Conservation (phyloP, 2,113 vertebrate species). For the Dicerorhinus sumatrensis region DNA sequence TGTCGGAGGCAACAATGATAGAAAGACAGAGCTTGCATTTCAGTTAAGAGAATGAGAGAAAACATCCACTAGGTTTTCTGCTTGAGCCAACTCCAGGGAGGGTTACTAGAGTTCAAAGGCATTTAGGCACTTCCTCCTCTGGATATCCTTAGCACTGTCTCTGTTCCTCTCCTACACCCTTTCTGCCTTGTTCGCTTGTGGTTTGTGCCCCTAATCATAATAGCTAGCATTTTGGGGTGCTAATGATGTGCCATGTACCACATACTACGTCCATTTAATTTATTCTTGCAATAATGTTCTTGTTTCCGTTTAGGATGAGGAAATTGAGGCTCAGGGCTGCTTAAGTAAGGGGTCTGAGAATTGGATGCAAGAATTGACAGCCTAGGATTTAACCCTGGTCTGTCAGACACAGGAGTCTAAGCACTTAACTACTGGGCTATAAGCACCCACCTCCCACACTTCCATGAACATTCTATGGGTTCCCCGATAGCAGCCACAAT, state of each 20-base stretch:
- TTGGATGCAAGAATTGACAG: neutral
- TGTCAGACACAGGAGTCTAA: neutral
- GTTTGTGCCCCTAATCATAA: neutral
- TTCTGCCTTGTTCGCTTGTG: neutral
- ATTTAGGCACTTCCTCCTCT: neutral
- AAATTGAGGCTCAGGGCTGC: neutral
- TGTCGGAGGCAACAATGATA: neutral
- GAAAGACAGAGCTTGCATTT: neutral
- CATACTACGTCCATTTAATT: neutral
- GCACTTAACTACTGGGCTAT: neutral
- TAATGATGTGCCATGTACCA: neutral
- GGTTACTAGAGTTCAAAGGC: conserved; percentile 51
- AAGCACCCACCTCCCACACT: neutral
- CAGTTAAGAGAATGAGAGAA: neutral
- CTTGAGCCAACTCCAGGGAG: neutral
- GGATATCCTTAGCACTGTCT: neutral
- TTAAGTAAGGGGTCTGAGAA: neutral
- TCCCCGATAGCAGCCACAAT: neutral
- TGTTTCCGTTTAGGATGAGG: neutral
- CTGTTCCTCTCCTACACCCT: neutral
- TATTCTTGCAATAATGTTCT: neutral
- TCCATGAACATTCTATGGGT: neutral
- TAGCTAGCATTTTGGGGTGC: neutral
- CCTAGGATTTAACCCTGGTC: neutral
- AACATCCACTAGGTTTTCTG: neutral